Evolutionary conservation across 2,888 invertebrate species (phyloP), one percentile per base, ranked within the genome.

Genomic region (Arrhopalites spinosus): DNA sequence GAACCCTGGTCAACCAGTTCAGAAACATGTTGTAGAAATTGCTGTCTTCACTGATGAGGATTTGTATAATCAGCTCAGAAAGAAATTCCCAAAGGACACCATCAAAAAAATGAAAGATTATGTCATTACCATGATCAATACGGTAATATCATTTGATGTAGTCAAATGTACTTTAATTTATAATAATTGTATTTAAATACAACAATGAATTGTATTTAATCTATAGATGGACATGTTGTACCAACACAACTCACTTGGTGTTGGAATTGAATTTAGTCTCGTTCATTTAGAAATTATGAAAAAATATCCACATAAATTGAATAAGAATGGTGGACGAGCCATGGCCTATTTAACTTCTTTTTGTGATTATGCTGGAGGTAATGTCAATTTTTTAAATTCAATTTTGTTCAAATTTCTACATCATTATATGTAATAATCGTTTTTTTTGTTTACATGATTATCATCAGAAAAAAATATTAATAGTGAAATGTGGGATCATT

Each of bases 341-440:
- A 84, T 85, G 67, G 78, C 80, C 29, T 86, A 86, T 79, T 78
- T 86, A 69, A 83, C 83, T 36, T 84, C 84, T 36, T 86, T 86
- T 79, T 85, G 85, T 74, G 78, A 79, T 47, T 80, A 79, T 66
- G 77, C 78, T 3, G 82, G 79, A n/a, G 75, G 79, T 50, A 81
- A 80, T 36, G 78, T 71, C 2, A n/a, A n/a, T n/a, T n/a, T n/a
- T n/a, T n/a, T n/a, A n/a, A n/a, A n/a, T n/a, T n/a, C n/a, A n/a
- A n/a, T n/a, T n/a, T n/a, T n/a, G n/a, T n/a, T n/a, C n/a, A n/a
- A n/a, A n/a, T n/a, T n/a, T n/a, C n/a, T n/a, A n/a, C n/a, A n/a
- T n/a, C n/a, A n/a, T n/a, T n/a, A n/a, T n/a, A n/a, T n/a, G n/a
- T n/a, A n/a, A n/a, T n/a, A n/a, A n/a, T n/a, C n/a, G n/a, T n/a